Conservation (phyloP, 2,797 vertebrate species). For the Syngnathus rostellatus region DNA sequence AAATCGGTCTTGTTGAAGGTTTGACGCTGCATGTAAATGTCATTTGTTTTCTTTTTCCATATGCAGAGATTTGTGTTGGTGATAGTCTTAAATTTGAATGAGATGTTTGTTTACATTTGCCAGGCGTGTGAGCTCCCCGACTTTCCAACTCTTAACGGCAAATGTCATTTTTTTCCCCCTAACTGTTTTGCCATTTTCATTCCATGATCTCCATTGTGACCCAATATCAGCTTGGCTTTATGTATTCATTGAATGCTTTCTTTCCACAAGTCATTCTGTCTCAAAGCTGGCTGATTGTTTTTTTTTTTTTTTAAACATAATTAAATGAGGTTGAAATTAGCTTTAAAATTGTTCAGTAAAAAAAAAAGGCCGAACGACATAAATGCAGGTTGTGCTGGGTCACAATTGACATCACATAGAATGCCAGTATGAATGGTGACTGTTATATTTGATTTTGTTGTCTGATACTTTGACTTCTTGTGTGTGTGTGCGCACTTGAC, state of each 20-base stretch:
- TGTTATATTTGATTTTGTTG: constrained; percentile 15
- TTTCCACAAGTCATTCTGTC: background rate
- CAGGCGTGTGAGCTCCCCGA: constrained; percentile 13
- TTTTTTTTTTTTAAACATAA: too few relatives aligned
- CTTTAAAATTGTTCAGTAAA: too few relatives aligned
- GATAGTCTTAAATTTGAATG: constrained; percentile 9
- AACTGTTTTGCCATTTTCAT: constrained; percentile 10
- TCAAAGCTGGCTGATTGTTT: background rate
- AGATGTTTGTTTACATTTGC: constrained; percentile 17
- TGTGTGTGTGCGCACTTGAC: constrained; percentile 10
- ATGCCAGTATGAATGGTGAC: background rate
- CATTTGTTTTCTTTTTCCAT: background rate
- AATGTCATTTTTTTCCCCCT: background rate
- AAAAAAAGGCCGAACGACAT: background rate
- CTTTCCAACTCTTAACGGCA: background rate
- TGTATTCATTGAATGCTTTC: background rate
- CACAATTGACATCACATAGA: constrained; percentile 29
- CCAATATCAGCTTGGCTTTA: background rate
- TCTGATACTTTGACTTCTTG: constrained; percentile 13
- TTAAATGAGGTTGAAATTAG: background rate
- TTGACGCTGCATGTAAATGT: constrained; percentile 26
- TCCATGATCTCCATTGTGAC: constrained; percentile 28
- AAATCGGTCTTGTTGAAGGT: background rate
- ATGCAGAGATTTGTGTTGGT: background rate
- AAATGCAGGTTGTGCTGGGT: constrained; percentile 1